Base-by-base conservation (phyloP, 2,888 invertebrate genomes). In the Noctua janthina region DNA sequence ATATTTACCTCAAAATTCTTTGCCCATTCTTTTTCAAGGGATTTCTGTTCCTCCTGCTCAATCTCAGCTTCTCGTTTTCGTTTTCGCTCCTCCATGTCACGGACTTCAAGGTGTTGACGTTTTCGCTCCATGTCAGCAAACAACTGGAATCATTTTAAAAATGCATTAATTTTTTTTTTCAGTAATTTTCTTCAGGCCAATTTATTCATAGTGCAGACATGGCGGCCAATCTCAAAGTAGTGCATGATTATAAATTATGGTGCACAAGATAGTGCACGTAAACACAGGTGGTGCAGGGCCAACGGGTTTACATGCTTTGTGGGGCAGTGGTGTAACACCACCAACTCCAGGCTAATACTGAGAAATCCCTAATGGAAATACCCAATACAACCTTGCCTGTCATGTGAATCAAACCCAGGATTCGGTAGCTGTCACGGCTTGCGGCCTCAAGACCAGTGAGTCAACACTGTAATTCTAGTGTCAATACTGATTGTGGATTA, bases 51-150 rank as follows among this genome's bases (percentile, higher is more conserved):
- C 92, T 99, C 99, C 78, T 99, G 99, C 82, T 99, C 99, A 75
- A 99, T 98, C 97, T 99, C 99, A 35, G 98, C 98, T 95, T 99
- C 99, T 15, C 99, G 97, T 96, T 99, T 99, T 70, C 99, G 97
- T 94, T 99, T 99, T 76, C 99, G 97, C 91, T 99, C 99, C 93
- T 99, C 99, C 96, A 98, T 98, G 91, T 99, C 99, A 70, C 99
- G 97, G 23, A 98, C 98, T 91, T 99, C 99, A 72, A 99, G 96
- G 92, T 99, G 98, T 91, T 99, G 98, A 71, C 98, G 97, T 95
- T 99, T 98, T 75, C 99, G 97, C 93, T 99, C 99, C 98, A 99
- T 98, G 93, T 99, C 99, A 74, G 99, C 99, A 94, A 98, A 98
- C 88, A 98, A 93, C 97, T 97, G 91, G 92, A 92, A 86, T 74